Base-by-base conservation (phyloP, 2,888 invertebrate species). In the Junonia oenone region DNA sequence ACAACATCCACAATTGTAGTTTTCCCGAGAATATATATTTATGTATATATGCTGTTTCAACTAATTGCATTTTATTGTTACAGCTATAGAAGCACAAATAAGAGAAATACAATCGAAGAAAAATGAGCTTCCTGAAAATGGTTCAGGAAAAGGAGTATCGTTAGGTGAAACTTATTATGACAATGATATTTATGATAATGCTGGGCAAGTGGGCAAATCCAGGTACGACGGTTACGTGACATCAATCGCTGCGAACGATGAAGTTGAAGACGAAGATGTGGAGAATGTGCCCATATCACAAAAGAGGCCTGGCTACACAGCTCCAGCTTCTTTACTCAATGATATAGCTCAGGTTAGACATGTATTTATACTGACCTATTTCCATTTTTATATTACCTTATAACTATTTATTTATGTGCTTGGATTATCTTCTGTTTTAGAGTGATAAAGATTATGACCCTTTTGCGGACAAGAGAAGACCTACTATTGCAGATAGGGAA, bases 171-270 rank as follows among this genome's bases (percentile, higher is more conserved):
- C 94, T 63, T 97, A 95, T 78, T 98, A 94, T 86, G 99, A 99
- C 82, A 94, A 95, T 75, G 98, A 99, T 69, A 96, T 99, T 64
- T 99, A 99, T 79, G 97, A 97, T 78, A 94, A 93, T 59, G 83
- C 91, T 2, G 85, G 83, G 4, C 91, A 92, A 60, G 91, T 88
- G 40, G 91, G 91, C 45, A 95, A 95, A 71, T 94, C 94, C 55
- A 95, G 97, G 73, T 97, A 95, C 82, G 98, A 97, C 75, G 98
- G 97, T 27, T 99, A 99, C 81, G 97, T 97, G 66, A 98, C 98
- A 52, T 98, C 98, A 0, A 99, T 99, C 79, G 98, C 98, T 45
- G 95, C 98, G 0, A 98, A 97, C 80, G 99, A 99, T 88, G 98
- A 99, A 83, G 95, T 95, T 31, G 98, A 98, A 90, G 98, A 98